Conservation (phyloP, 1,140 invertebrate species). For the Neuroterus valhalla region DNA sequence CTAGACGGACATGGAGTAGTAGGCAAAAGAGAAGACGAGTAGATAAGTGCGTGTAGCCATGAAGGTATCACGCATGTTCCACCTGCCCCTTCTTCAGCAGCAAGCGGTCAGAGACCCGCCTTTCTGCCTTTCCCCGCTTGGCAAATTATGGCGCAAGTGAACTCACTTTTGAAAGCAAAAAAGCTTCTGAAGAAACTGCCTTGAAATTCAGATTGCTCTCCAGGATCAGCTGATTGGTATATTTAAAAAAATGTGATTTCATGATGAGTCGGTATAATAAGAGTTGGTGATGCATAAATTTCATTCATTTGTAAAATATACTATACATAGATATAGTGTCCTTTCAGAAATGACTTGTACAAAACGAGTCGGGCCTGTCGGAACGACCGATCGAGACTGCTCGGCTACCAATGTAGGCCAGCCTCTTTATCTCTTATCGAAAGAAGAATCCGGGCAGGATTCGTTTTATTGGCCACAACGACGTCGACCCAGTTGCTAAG, state of each 20-base stretch:
- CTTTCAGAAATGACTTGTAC: background rate
- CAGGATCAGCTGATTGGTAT: no score
- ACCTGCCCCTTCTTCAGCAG: conserved; percentile 49
- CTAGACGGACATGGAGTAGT: conserved; percentile 35
- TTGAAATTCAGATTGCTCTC: no score
- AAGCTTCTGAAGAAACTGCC: no score
- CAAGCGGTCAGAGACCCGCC: conserved; percentile 49
- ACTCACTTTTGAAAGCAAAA: conserved; percentile 26
- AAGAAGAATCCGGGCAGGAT: conserved; percentile 53
- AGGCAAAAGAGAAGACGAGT: conserved; percentile 45
- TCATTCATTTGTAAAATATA: no score
- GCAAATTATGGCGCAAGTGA: conserved; percentile 34
- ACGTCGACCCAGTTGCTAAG: conserved; percentile 48
- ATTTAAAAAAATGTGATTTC: no score
- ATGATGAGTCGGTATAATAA: no score
- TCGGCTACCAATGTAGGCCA: conserved; percentile 45
- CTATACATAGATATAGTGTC: background rate
- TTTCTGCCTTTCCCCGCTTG: conserved; percentile 12
- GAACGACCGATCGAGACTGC: conserved; percentile 8
- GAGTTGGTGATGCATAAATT: no score
- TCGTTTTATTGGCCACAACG: conserved; percentile 46
- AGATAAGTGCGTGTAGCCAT: conserved; percentile 32
- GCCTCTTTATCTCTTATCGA: conserved; percentile 51
- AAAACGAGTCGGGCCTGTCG: background rate
- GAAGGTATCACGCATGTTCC: conserved; percentile 36